These are phyloP conservation scores for Lithobates pipiens DNA, from an alignment of 2,797 vertebrate genomes.

Conservation along the genomic window DNA sequence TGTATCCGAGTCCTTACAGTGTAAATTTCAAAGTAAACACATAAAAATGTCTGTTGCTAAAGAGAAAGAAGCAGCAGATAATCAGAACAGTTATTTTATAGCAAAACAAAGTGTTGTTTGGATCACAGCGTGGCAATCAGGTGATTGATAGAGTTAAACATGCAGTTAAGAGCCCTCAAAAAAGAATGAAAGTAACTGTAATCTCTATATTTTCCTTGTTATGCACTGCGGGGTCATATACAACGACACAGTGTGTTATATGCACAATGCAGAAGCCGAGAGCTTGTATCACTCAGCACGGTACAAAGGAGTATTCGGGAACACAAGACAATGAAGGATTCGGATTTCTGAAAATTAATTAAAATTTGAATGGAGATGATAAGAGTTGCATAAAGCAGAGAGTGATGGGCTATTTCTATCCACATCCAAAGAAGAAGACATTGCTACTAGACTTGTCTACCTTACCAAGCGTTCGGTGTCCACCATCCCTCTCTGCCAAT, in stretches of 20 bases:
- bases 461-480: no score
- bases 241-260: constrained; percentile 6
- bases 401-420: no score
- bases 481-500: no score
- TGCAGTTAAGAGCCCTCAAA: constrained; percentile 15
- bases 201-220: constrained; percentile 35
- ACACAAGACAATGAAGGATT: background rate
- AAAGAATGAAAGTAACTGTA: constrained; percentile 21
- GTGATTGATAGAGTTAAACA: constrained; percentile 30
- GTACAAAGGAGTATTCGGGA: background rate
- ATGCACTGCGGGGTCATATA: constrained; percentile 32
- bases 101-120: constrained; percentile 32
- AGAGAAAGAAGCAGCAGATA: background rate
- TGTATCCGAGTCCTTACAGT: background rate
- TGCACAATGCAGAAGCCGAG: constrained; percentile 3
- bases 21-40: background rate
- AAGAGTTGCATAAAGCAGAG: no score
- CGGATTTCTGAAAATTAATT: constrained; percentile 23
- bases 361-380: background rate
- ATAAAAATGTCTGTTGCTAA: background rate
- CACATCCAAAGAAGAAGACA: no score
- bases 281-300: constrained; percentile 13
- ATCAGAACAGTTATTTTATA: constrained; percentile 8
- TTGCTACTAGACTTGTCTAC: no score
- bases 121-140: constrained; percentile 12